Evolutionary conservation across 2,797 vertebrate species (phyloP).

Genomic region (Enteromius viviparus): DNA sequence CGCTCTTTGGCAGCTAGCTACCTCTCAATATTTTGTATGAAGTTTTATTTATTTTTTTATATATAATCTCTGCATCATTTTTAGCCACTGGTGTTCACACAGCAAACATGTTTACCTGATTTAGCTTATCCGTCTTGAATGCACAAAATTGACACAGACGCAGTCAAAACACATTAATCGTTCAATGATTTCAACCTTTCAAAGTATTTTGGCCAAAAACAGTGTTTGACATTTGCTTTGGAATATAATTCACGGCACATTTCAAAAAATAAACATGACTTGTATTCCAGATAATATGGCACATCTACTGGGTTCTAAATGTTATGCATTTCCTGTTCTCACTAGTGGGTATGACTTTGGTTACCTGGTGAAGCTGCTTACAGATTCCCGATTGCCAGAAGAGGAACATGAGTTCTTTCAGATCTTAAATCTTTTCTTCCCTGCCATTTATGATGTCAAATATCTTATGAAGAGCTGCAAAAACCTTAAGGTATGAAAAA

Average conservation of each 20-base stretch:
- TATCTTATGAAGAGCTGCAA: constrained; percentile 99
- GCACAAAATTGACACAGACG: too few species aligned
- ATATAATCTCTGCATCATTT: too few species aligned
- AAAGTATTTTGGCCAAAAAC: too few species aligned
- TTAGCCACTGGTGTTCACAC: too few species aligned
- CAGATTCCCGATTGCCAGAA: constrained; percentile 92
- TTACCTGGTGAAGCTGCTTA: constrained; percentile 97
- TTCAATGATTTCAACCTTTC: too few species aligned
- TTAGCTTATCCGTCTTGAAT: too few species aligned
- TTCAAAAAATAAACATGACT: background rate
- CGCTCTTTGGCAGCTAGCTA: too few species aligned
- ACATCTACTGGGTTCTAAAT: background rate
- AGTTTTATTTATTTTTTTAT: too few species aligned
- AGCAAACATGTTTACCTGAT: too few species aligned
- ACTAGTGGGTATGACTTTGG: constrained; percentile 96
- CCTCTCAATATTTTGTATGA: too few species aligned
- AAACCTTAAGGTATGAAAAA: constrained; percentile 91
- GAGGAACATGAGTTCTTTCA: constrained; percentile 99
- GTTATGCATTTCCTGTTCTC: background rate
- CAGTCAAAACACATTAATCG: too few species aligned
- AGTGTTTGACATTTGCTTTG: background rate
- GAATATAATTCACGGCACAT: background rate
- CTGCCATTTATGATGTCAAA: constrained; percentile 98
- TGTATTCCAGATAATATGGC: background rate
- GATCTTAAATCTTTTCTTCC: constrained; percentile 97